These are phyloP conservation scores for Lepidochrysops patricia DNA, from an alignment of 2,888 invertebrate genomes.

Conservation along the genomic window DNA sequence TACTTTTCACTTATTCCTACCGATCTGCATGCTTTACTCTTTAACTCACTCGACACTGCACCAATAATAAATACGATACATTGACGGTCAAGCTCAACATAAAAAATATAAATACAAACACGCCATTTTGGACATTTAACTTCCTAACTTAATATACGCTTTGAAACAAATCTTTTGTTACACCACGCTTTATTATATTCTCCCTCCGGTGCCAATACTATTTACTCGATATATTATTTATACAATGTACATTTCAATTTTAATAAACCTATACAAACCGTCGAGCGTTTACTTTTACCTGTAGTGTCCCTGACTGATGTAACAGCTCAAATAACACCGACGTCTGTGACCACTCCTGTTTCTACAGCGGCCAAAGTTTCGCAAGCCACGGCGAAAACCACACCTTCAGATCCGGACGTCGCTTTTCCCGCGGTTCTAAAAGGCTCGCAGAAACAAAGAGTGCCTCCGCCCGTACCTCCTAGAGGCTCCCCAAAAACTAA, in stretches of 20 bases:
- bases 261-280: constrained; percentile 43
- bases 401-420: constrained; percentile 66
- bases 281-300: constrained; percentile 19
- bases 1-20: constrained; percentile 35
- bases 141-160: constrained; percentile 35
- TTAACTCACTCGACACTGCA: constrained; percentile 42
- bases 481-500: constrained; percentile 83
- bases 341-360: constrained; percentile 62
- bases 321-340: constrained; percentile 69
- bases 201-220: constrained; percentile 35
- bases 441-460: constrained; percentile 82
- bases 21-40: constrained; percentile 46
- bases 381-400: constrained; percentile 43
- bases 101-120: constrained; percentile 72
- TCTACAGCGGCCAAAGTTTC: constrained; percentile 53
- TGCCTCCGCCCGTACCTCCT: constrained; percentile 92
- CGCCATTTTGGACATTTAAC: constrained; percentile 61
- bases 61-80: constrained; percentile 60
- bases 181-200: constrained; percentile 27
- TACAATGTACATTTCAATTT: constrained; percentile 38
- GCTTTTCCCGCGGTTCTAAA: constrained; percentile 85
- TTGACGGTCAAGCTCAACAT: constrained; percentile 66
- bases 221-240: constrained; percentile 34
- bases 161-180: constrained; percentile 49
- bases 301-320: constrained; percentile 72